A percentile compares a stretch with the other conserved stretches of the same genome.
These are phyloP conservation scores for Monoplex corrugatus DNA, from an alignment of 2,888 invertebrate species.

Conservation along the genomic window DNA sequence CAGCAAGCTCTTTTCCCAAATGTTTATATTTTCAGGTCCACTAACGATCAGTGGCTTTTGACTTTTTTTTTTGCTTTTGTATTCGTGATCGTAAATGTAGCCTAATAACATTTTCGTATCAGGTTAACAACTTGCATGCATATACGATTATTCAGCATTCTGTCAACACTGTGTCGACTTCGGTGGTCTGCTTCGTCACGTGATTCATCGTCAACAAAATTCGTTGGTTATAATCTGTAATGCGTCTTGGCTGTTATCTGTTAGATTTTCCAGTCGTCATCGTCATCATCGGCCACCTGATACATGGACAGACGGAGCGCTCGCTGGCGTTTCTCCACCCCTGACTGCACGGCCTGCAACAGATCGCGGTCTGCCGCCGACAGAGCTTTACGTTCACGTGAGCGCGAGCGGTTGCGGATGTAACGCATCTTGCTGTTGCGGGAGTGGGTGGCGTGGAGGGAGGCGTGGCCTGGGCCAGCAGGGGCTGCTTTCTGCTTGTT, in stretches of 20 bases:
- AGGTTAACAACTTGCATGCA: too few relatives aligned
- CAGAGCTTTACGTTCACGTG: not conserved
- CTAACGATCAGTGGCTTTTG: too few relatives aligned
- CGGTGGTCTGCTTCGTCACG: too few relatives aligned
- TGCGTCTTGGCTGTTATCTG: not conserved
- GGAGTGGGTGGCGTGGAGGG: not conserved
- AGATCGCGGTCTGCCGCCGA: constrained; percentile 63
- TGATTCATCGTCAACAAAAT: too few relatives aligned
- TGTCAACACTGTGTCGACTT: not conserved
- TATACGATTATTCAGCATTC: not conserved
- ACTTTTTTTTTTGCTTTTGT: too few relatives aligned
- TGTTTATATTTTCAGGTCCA: too few relatives aligned
- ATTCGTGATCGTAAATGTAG: too few relatives aligned
- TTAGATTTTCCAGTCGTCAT: constrained; percentile 70
- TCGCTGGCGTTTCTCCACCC: constrained; percentile 69
- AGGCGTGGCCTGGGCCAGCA: not conserved
- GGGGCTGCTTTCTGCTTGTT: not conserved
- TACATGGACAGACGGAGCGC: constrained; percentile 67
- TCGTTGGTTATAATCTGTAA: too few relatives aligned
- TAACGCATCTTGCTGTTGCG: constrained; percentile 57
- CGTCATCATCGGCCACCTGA: constrained; percentile 65
- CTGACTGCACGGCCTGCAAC: constrained; percentile 68
- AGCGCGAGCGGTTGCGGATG: constrained; percentile 64
- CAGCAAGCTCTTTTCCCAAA: too few relatives aligned
- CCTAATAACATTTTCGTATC: not conserved